phyloP scores from a whole-genome alignment of 2,797 vertebrate genomes.

The Arrhamphus sclerolepis region DNA sequence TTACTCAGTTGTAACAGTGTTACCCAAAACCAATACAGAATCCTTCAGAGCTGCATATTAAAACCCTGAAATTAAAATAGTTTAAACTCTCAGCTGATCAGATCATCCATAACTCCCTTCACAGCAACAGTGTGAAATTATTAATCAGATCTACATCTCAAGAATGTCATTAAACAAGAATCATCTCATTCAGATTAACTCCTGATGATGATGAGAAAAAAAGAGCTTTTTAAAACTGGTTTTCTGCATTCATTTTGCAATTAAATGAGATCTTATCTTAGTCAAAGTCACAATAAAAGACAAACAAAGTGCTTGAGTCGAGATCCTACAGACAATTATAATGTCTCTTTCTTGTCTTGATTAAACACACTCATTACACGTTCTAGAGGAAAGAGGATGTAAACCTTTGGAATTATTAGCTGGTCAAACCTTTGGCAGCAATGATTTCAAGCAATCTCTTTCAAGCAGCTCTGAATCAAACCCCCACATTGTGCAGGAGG shows the following conservation, averaged over 20 bases:
- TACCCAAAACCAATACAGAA: conserved; percentile 1
- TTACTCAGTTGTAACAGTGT: conserved; percentile 9
- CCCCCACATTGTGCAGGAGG: too few relatives aligned
- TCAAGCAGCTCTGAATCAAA: too few relatives aligned
- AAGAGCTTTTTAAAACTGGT: conserved; percentile 25
- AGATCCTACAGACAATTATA: too few relatives aligned
- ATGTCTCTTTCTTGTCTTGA: too few relatives aligned
- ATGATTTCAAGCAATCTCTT: too few relatives aligned
- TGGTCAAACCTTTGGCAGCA: too few relatives aligned
- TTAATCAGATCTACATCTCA: conserved; percentile 16
- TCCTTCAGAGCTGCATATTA: neutral
- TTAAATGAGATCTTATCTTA: conserved; percentile 1
- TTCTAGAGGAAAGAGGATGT: too few relatives aligned
- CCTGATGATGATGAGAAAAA: conserved; percentile 16
- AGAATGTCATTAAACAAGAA: conserved; percentile 3
- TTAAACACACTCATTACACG: too few relatives aligned
- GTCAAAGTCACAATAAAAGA: too few relatives aligned
- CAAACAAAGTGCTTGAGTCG: too few relatives aligned
- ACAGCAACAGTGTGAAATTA: conserved; percentile 15
- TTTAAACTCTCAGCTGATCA: conserved; percentile 10
- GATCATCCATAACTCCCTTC: conserved; percentile 16
- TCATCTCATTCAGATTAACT: conserved; percentile 56
- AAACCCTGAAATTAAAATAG: neutral
- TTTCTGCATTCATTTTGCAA: neutral
- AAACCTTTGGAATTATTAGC: too few relatives aligned